Base-by-base conservation (phyloP, 2,888 invertebrate species). In the Chrysotoxum bicinctum region DNA sequence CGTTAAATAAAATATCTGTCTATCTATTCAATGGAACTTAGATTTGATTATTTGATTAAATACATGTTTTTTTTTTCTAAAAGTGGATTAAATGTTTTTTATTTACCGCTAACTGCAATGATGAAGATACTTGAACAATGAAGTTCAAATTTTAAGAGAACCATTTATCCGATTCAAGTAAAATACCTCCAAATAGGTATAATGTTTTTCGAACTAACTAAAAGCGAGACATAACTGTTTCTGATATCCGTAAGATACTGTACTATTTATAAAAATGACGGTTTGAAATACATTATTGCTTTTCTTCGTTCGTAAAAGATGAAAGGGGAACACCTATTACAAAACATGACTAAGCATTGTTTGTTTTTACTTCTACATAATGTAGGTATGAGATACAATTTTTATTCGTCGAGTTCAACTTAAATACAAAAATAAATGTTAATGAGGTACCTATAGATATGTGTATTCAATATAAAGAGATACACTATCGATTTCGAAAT, bases 271-370 rank as follows among this genome's bases (percentile, higher is more conserved):
- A 30, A 56, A 35, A 58, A 19, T 54, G 32, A 48, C 32, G 54
- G 68, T 68, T 74, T 54, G 45, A 64, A 45, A 64, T 45, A 50
- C 30, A 66, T 21, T 19, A 30, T 37, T n/a, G 35, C 21, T 54
- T 16, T 32, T 30, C 10, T 30, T 16, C 0, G n/a, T 32, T 32
- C 10, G 6, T 6, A 16, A 56, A 30, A 56, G 35, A 32, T n/a
- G 32, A 60, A 43, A 48, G 68, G 43, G 52, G 50, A 30, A 50
- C 35, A 26, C 50, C 16, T 48, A 69, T 30, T 62, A 62, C 43
- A 26, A 32, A 45, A 40, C 32, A 73, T 73, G 78, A 83, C 78
- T 69, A 78, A 78, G 68, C 56, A 76, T 8, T 72, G 68, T 69
- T 78, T 69, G 62, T 60, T 77, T 69, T 73, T 8, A n/a, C 9